Base-by-base conservation (phyloP, 1,140 invertebrate genomes). In the Anagrus nilaparvatae region DNA sequence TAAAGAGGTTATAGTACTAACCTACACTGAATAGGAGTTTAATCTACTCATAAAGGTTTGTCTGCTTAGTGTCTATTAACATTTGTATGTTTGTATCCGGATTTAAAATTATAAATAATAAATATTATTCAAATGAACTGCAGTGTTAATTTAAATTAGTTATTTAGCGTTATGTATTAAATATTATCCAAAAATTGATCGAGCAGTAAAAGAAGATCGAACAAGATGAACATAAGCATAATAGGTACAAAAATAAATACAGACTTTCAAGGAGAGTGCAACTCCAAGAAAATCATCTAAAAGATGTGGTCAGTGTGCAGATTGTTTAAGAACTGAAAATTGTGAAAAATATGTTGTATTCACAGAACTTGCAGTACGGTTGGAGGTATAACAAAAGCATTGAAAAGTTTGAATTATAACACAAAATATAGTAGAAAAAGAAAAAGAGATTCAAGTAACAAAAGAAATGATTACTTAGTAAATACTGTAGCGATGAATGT, bases 401-500 rank as follows among this genome's bases (percentile, higher is more conserved):
- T 59, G 0, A 68, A 67, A 42, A 60, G 48, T 44, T 52, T 60
- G 10, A 67, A 61, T 31, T 60, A 63, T 38, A 58, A 53, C 21
- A 53, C 52, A 5, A 68, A 67, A 31, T 45, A 55, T 2, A 59
- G 48, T 29, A 62, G 54, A 40, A 74, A 72, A 50, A 51, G 67
- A 0, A 58, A 60, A 35, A 56, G 71, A 3, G 69, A 75, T 20
- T 70, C 71, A 1, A 72, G 69, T 47, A 74, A 73, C 16, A 76
- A 78, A 54, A 56, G 66, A 25, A 64, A 61, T 24, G 65, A 71
- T 13, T 63, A 68, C 47, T 54, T 70, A 95, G 90, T 34, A 98
- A 98, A 69, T 99, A 98, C 58, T 99, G 96, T 59, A 90, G 84
- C 8, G 81, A 95, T 50, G 78, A 85, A 42, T 99, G 96, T 65